Conservation (phyloP, 2,797 vertebrate genomes). For the Trichosurus vulpecula region DNA sequence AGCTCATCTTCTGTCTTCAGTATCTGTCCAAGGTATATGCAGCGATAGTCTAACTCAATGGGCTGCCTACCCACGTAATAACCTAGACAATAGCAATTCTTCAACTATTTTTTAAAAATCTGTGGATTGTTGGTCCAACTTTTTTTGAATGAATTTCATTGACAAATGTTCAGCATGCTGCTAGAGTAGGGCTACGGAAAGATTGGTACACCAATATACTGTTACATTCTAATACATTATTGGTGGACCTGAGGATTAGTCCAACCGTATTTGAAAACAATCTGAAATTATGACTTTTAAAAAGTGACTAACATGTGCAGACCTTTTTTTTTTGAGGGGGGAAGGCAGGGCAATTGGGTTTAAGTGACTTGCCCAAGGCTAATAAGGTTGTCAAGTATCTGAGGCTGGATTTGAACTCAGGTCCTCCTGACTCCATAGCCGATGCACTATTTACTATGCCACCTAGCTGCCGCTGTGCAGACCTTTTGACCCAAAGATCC, state of each 20-base stretch:
- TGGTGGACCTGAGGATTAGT: not conserved
- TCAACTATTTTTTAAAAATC: not conserved
- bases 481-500: not conserved
- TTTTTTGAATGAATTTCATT: not conserved
- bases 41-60: not conserved
- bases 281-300: not conserved
- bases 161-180: not conserved
- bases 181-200: not conserved
- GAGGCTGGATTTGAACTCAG: too few species aligned
- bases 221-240: not conserved
- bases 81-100: not conserved
- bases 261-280: not conserved
- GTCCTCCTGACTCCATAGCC: too few species aligned
- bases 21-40: not conserved
- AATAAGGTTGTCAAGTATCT: too few species aligned
- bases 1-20: too few species aligned
- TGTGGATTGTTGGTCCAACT: not conserved
- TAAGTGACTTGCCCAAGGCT: too few species aligned
- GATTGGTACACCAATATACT: not conserved
- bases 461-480: too few species aligned
- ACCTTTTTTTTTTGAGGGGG: too few species aligned
- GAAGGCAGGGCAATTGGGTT: too few species aligned
- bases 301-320: not conserved
- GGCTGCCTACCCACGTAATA: not conserved
- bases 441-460: too few species aligned